Evolutionary conservation across 2,888 invertebrate species (phyloP), one percentile per base, ranked within the genome.

Genomic region (Drosophila subsilvestris): DNA sequence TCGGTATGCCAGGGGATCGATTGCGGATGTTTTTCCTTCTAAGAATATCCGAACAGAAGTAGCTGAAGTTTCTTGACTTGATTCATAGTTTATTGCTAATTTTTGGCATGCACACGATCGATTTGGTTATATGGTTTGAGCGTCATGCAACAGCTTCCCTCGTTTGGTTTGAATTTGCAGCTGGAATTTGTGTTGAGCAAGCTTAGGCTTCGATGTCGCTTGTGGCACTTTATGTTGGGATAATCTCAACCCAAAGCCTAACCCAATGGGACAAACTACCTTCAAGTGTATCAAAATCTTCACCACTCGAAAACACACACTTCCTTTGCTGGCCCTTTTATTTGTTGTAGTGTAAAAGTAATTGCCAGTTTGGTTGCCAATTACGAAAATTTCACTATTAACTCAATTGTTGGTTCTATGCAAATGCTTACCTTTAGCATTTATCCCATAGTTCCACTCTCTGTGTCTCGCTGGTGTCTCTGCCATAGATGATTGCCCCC

Each of bases 361-460:
- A 74, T 67, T 57, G 69, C 43, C 63, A 37, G 63, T 58, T 69
- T 20, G 61, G 68, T 65, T 18, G 7, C 76, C 79, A 63, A 81
- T 78, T 81, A 68, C 45, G 67, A 86, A 75, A 83, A 78, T 80
- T 88, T 85, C 67, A 62, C 60, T 63, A 86, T 83, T 88, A 86
- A 56, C 78, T 83, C 84, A 88, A 88, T 83, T 88, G 84, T 71
- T 51, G 60, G 57, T 61, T 53, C 78, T 86, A 83, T 82, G 88
- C 80, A 88, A 82, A 88, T 88, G 83, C 47, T 63, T 77, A 67
- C 62, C 55, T 63, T 45, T 3, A 57, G 45, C 63, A 54, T 51
- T 48, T 56, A 62, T 61, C 44, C 43, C 43, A 54, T 47, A 32
- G 48, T 17, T 72, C 22, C 22, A 25, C 22, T 22, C 45, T 48